phyloP scores from a whole-genome alignment of 23 tunicate species.

The Halocynthia aurantium region DNA sequence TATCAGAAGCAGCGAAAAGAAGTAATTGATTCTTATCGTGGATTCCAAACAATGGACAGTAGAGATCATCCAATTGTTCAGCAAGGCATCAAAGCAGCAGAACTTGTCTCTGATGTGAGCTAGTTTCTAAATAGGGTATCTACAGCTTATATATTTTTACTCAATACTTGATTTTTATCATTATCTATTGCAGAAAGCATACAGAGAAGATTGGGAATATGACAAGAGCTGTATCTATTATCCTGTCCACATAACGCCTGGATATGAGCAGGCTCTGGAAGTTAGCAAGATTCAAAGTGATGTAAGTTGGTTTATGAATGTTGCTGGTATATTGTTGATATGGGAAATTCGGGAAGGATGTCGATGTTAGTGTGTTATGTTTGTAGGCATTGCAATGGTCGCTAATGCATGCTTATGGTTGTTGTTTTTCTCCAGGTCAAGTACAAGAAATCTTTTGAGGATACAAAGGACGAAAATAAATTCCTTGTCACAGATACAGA shows the following conservation, averaged over 20 bases:
- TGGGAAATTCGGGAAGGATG: not conserved
- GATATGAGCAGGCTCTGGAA: slow-evolving; percentile 67
- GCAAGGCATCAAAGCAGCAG: slow-evolving; percentile 91
- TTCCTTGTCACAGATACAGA: slow-evolving; percentile 33
- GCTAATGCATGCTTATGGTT: not conserved
- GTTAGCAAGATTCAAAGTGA: slow-evolving; percentile 76
- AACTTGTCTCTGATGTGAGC: slow-evolving; percentile 72
- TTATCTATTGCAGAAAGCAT: slow-evolving; percentile 27
- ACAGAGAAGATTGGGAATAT: slow-evolving; percentile 90
- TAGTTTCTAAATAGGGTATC: not conserved
- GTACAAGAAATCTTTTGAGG: slow-evolving; percentile 6
- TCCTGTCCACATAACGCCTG: slow-evolving; percentile 96
- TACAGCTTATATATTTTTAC: not conserved
- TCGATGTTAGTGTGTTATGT: not conserved
- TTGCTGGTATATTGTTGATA: not conserved
- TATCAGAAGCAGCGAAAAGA: slow-evolving; percentile 71
- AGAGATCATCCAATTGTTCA: slow-evolving; percentile 89
- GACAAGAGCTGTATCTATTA: slow-evolving; percentile 82
- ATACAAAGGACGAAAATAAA: slow-evolving; percentile 14
- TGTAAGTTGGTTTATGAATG: slow-evolving; percentile 29
- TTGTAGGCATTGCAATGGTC: not conserved
- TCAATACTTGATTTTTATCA: not conserved
- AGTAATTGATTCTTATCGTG: slow-evolving; percentile 59
- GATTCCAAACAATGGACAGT: slow-evolving; percentile 98
- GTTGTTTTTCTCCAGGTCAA: slow-evolving; percentile 3